A percentile compares a stretch with the other conserved stretches of the same genome.
phyloP scores from a whole-genome alignment of 2,797 vertebrate genomes.

The Philypnodon macrostomus region DNA sequence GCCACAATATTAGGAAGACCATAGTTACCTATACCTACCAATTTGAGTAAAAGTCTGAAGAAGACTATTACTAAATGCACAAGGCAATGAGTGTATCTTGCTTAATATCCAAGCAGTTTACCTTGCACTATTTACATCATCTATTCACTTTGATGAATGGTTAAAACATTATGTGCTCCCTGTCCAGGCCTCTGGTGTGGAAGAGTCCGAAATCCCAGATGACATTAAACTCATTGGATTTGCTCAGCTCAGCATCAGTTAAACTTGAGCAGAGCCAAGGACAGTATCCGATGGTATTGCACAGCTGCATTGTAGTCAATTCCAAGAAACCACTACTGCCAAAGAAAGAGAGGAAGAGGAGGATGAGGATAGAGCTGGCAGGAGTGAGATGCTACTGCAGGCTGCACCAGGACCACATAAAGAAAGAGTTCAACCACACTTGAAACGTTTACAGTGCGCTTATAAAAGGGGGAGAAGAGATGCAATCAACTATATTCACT shows the following conservation, averaged over 20 bases:
- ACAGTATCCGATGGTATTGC: slow-evolving; percentile 65
- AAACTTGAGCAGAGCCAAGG: slow-evolving; percentile 60
- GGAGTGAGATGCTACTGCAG: slow-evolving; percentile 74
- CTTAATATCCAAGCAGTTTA: too few species aligned
- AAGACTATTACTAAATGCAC: too few species aligned
- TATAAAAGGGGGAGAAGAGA: slow-evolving; percentile 64
- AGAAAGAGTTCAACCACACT: slow-evolving; percentile 66
- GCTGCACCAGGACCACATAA: slow-evolving; percentile 67
- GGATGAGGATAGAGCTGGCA: slow-evolving; percentile 53
- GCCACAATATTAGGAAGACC: too few species aligned
- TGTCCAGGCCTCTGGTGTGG: slow-evolving; percentile 88
- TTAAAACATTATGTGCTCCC: slow-evolving; percentile 12
- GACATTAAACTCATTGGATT: slow-evolving; percentile 94
- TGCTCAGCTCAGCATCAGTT: slow-evolving; percentile 97
- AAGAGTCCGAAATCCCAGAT: slow-evolving; percentile 91
- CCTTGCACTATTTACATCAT: too few species aligned
- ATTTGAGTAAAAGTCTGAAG: too few species aligned
- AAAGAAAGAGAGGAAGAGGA: slow-evolving; percentile 81
- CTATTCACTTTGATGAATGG: not conserved
- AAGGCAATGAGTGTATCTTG: too few species aligned
- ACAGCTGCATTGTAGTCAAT: slow-evolving; percentile 71
- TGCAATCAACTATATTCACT: slow-evolving; percentile 65
- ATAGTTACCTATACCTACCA: too few species aligned
- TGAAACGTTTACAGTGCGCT: slow-evolving; percentile 77
- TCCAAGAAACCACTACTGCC: slow-evolving; percentile 88